A percentile compares a stretch with the other conserved stretches of the same genome.
Evolutionary conservation across 37 sponge, comb jelly and placozoan species (phyloP).

Genomic region (Diacarnus erythraeanus): DNA sequence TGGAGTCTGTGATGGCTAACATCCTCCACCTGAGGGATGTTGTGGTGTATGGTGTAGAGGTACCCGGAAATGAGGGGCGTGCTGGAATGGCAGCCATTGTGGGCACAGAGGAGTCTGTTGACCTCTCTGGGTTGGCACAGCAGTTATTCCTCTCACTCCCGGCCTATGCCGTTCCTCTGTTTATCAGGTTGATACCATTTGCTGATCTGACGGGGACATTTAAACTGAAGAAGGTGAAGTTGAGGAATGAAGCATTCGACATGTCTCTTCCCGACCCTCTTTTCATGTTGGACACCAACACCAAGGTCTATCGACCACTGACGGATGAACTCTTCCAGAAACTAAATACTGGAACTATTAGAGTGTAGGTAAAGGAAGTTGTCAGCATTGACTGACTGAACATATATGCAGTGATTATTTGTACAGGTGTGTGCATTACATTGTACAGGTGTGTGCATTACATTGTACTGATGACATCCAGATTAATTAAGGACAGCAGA

Average conservation of each 20-base stretch:
- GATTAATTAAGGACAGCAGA: no score
- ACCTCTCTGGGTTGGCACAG: conserved; percentile 55
- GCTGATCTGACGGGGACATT: conserved; percentile 77
- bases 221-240: conserved; percentile 63
- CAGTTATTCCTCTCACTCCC: conserved; percentile 62
- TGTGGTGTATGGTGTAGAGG: conserved; percentile 83
- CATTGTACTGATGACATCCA: no score
- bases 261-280: conserved; percentile 66
- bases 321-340: conserved; percentile 43
- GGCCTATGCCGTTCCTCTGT: conserved; percentile 87
- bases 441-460: no score
- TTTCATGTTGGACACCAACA: conserved; percentile 64
- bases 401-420: no score
- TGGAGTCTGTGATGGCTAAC: conserved; percentile 57
- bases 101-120: conserved; percentile 29
- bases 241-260: conserved; percentile 73
- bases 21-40: conserved; percentile 63
- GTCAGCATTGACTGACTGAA: not conserved
- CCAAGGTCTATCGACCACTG: conserved; percentile 66
- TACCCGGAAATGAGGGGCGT: conserved; percentile 78
- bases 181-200: conserved; percentile 55
- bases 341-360: conserved; percentile 9
- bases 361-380: no score
- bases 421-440: not conserved
- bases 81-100: conserved; percentile 92